Percentiles rank a stretch among this genome's conserved stretches.
Evolutionary conservation across 1,140 invertebrate species (phyloP).

Genomic region (Drosophila tristis): DNA sequence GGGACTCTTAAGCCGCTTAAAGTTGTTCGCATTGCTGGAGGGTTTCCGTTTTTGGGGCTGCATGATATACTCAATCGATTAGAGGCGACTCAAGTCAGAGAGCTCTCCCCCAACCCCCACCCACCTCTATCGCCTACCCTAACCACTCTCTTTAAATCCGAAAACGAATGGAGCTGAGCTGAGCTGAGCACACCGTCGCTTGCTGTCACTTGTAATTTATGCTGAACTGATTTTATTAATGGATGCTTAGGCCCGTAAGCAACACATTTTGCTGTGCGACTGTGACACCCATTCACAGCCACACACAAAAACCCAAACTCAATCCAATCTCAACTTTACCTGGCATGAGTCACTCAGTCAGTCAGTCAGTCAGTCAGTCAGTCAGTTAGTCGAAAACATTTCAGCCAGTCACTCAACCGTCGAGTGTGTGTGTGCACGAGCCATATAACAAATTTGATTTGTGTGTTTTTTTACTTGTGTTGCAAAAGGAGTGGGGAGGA

Average conservation of each 20-base stretch:
- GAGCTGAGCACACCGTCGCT: background rate
- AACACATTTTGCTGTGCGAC: constrained; percentile 35
- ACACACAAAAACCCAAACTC: background rate
- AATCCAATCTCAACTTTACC: constrained; percentile 27
- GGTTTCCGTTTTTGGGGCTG: background rate
- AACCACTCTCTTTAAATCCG: too few species aligned
- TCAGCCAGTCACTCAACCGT: constrained; percentile 50
- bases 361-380: constrained; percentile 43
- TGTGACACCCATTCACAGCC: constrained; percentile 40
- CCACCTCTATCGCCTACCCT: background rate
- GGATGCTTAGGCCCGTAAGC: constrained; percentile 42
- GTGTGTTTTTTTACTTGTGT: constrained; percentile 8
- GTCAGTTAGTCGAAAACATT: constrained; percentile 41
- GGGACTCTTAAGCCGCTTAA: constrained; percentile 29
- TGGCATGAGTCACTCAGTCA: constrained; percentile 38
- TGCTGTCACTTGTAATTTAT: constrained; percentile 55
- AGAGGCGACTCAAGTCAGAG: background rate
- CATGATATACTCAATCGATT: constrained; percentile 59
- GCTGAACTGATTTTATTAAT: constrained; percentile 60
- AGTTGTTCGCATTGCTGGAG: constrained; percentile 16
- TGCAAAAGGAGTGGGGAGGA: background rate
- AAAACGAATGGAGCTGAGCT: background rate
- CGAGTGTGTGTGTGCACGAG: constrained; percentile 26
- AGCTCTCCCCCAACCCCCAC: background rate
- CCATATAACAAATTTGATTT: constrained; percentile 43